Percentiles rank a stretch among this genome's conserved stretches.
phyloP scores from a whole-genome alignment of 2,797 vertebrate genomes.

The Todus mexicanus region DNA sequence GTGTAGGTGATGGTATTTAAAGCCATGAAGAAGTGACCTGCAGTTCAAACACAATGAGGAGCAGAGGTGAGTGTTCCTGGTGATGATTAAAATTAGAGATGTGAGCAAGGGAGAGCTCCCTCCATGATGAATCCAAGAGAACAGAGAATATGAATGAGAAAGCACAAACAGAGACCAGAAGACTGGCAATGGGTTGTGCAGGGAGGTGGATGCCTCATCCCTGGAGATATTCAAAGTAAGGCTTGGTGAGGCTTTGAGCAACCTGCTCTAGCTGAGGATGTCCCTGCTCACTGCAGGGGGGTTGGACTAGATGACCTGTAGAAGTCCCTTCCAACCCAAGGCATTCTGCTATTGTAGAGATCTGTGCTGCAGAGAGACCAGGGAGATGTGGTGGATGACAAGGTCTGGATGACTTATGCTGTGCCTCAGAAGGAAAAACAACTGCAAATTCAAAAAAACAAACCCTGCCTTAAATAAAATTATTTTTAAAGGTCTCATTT shows the following conservation, averaged over 20 bases:
- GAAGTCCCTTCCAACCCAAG: neutral
- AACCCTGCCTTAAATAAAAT: neutral
- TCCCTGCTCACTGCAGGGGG: neutral
- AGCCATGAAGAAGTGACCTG: neutral
- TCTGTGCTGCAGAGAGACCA: neutral
- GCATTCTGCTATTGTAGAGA: neutral
- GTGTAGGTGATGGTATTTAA: neutral
- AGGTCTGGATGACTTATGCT: neutral
- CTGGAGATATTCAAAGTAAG: no score
- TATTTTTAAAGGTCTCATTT: neutral
- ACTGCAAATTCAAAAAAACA: neutral
- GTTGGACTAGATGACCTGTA: neutral
- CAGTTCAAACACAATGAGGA: neutral
- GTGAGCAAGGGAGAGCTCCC: neutral
- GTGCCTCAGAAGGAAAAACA: neutral
- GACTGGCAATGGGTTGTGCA: no score
- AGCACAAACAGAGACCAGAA: neutral
- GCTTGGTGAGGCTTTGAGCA: neutral
- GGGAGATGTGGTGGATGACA: neutral
- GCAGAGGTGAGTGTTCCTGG: neutral
- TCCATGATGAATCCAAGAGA: neutral
- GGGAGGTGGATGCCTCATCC: no score
- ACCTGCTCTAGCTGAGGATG: no score
- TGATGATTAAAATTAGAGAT: neutral
- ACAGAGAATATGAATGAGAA: neutral